phyloP scores from a whole-genome alignment of 2,113 vertebrate species.

The Murina feae region DNA sequence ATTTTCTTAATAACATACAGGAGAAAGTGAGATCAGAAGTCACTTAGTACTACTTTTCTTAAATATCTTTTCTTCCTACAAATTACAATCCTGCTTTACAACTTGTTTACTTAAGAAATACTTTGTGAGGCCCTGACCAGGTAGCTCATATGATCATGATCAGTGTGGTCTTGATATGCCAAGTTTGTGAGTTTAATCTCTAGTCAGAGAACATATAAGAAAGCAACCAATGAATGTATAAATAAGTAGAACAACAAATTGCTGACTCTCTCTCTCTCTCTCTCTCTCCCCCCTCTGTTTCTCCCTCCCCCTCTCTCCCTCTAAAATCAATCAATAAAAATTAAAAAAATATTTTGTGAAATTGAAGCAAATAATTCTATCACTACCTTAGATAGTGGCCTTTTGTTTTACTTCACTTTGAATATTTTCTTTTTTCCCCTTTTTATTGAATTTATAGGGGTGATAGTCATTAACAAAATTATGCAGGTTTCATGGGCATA shows the following conservation, averaged over 20 bases:
- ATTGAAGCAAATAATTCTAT: not conserved
- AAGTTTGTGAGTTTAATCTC: not conserved
- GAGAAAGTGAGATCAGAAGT: not conserved
- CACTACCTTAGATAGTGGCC: not conserved
- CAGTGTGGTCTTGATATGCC: not conserved
- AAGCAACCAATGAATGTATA: not conserved
- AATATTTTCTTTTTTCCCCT: not conserved
- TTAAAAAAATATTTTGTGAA: not conserved
- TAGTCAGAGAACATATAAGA: not conserved
- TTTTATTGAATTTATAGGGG: not conserved
- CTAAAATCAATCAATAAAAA: not conserved
- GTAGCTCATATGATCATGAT: not conserved
- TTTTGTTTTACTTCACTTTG: slow-evolving; percentile 13
- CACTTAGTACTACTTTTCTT: not conserved
- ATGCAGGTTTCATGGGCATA: not conserved
- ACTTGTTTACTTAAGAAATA: not conserved
- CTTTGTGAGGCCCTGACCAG: not conserved
- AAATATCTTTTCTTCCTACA: not conserved
- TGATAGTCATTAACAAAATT: not conserved
- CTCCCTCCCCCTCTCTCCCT: not conserved
- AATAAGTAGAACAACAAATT: not conserved
- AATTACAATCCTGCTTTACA: not conserved
- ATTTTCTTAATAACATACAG: slow-evolving; percentile 46
- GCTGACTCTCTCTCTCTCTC: not conserved
- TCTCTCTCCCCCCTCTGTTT: not conserved